These are phyloP conservation scores for Drosophila greeni DNA, from an alignment of 2,888 invertebrate species.

Conservation along the genomic window DNA sequence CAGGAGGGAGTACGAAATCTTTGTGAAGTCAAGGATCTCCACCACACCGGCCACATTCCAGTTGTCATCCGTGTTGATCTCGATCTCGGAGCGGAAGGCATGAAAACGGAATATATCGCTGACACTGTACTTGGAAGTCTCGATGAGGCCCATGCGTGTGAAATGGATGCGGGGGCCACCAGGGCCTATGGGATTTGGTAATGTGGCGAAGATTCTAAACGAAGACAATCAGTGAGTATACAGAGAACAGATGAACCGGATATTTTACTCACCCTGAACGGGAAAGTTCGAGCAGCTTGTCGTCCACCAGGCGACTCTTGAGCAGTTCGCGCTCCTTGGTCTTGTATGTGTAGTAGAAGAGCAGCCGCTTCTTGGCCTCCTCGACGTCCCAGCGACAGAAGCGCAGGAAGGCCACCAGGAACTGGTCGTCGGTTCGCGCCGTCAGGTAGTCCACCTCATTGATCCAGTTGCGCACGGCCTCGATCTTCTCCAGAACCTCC, in stretches of 20 bases:
- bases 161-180: slow-evolving; percentile 80
- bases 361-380: slow-evolving; percentile 80
- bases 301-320: slow-evolving; percentile 69
- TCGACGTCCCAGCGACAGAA: slow-evolving; percentile 81
- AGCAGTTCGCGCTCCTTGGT: slow-evolving; percentile 80
- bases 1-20: slow-evolving; percentile 72
- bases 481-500: slow-evolving; percentile 76
- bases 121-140: slow-evolving; percentile 68
- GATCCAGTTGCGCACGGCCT: slow-evolving; percentile 80
- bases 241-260: not conserved
- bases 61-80: slow-evolving; percentile 80
- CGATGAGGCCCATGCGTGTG: slow-evolving; percentile 79
- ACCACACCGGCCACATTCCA: slow-evolving; percentile 80
- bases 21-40: slow-evolving; percentile 81
- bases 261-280: slow-evolving; percentile 68
- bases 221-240: not conserved
- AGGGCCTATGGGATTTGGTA: slow-evolving; percentile 76
- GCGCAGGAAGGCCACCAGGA: slow-evolving; percentile 80
- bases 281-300: slow-evolving; percentile 68
- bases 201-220: slow-evolving; percentile 67
- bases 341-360: slow-evolving; percentile 81
- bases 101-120: slow-evolving; percentile 74
- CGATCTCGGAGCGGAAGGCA: slow-evolving; percentile 72
- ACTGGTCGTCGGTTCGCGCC: slow-evolving; percentile 79
- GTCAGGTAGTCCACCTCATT: slow-evolving; percentile 79